phyloP scores from a whole-genome alignment of 2,113 vertebrate genomes.

The Centropus bengalensis region DNA sequence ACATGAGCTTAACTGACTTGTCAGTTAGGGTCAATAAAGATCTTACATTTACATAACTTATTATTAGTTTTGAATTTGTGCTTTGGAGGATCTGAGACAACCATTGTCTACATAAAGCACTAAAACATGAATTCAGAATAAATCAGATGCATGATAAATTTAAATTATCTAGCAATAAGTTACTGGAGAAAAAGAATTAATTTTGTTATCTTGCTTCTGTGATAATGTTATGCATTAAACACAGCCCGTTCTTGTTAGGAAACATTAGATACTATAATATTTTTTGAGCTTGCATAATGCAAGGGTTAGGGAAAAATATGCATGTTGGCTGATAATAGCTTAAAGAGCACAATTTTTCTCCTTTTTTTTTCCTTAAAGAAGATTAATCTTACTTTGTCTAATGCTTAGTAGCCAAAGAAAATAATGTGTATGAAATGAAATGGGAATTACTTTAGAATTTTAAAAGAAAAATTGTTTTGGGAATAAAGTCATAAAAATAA shows the following conservation, averaged over 20 bases:
- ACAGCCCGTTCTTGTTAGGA: neutral
- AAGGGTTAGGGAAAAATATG: neutral
- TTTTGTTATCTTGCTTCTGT: conserved; percentile 10
- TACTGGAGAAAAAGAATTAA: neutral
- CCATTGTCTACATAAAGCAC: neutral
- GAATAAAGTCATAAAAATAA: conserved; percentile 24
- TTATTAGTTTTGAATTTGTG: neutral
- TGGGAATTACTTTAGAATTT: conserved; percentile 20
- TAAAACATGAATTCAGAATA: neutral
- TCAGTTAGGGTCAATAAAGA: neutral
- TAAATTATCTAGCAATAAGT: neutral
- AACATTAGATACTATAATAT: neutral
- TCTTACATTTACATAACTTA: neutral
- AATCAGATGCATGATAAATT: neutral
- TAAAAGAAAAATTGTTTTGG: conserved; percentile 1
- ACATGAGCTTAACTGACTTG: neutral
- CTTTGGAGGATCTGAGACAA: neutral
- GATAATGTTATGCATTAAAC: neutral
- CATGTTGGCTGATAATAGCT: neutral
- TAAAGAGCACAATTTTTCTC: neutral
- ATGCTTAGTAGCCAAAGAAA: conserved; percentile 23
- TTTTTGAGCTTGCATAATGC: neutral
- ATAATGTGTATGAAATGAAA: conserved; percentile 48
- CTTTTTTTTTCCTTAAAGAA: neutral
- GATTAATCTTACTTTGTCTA: conserved; percentile 45